These are phyloP conservation scores for Leptodirus hochenwartii DNA, from an alignment of 2,888 invertebrate species.

Conservation along the genomic window DNA sequence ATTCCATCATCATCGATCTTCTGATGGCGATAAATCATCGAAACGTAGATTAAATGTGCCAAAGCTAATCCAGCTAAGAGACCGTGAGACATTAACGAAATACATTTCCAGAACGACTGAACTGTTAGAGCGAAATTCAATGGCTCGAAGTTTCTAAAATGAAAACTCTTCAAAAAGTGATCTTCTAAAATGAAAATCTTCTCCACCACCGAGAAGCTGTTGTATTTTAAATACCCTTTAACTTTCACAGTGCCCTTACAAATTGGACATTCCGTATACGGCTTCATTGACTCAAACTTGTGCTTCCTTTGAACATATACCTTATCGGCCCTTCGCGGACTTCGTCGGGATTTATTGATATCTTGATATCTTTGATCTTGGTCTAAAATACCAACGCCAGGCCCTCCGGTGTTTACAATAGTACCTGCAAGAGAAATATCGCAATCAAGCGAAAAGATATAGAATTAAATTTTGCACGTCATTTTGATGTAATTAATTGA, in stretches of 20 bases:
- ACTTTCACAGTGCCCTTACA: no score
- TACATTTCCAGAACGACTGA: conserved; percentile 34
- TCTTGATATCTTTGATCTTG: no score
- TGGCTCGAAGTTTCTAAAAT: conserved; percentile 18
- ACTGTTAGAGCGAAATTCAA: conserved; percentile 33
- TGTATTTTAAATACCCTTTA: no score
- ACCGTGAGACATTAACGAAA: conserved; percentile 37
- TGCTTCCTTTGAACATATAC: conserved; percentile 27
- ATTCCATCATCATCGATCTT: conserved; percentile 22
- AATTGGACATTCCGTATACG: no score
- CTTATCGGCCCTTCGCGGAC: conserved; percentile 23
- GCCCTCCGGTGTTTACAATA: conserved; percentile 7
- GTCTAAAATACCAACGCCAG: no score
- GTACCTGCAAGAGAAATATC: no score
- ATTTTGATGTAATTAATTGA: no score
- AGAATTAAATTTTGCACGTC: conserved; percentile 9
- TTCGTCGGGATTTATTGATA: no score
- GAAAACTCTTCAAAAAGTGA: no score
- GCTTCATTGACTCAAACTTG: conserved; percentile 26
- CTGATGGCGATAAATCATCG: conserved; percentile 30
- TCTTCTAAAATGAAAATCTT: no score
- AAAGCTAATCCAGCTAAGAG: conserved; percentile 38
- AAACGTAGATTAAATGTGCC: conserved; percentile 37
- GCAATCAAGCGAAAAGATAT: no score
- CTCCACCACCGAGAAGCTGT: no score